Percentiles rank a stretch among this genome's conserved stretches.
Conservation (phyloP, 2,113 vertebrate genomes). For the Dermatemys mawii region DNA sequence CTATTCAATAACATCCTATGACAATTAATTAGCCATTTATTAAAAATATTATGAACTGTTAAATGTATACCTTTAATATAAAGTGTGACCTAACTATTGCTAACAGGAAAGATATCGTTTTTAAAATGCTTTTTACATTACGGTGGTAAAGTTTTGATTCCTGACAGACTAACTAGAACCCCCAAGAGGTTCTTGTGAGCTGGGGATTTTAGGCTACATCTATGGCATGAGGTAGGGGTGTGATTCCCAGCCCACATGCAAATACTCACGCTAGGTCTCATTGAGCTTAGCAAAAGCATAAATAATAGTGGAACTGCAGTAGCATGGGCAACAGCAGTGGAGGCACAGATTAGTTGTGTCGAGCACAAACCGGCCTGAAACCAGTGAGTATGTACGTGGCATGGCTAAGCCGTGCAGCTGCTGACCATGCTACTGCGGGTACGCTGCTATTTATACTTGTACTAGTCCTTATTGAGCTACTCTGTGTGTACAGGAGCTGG, state of each 20-base stretch:
- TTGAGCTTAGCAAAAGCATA: background rate
- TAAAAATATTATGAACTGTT: background rate
- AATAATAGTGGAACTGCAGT: background rate
- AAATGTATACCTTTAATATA: background rate
- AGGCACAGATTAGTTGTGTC: background rate
- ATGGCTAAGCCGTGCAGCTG: background rate
- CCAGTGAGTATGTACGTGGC: too few species aligned
- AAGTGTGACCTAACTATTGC: background rate
- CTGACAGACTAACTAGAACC: too few species aligned
- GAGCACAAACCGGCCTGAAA: background rate
- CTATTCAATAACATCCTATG: background rate
- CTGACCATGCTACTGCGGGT: background rate
- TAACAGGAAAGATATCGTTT: background rate
- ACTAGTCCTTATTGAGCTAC: background rate
- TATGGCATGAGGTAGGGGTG: background rate
- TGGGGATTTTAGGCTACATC: background rate
- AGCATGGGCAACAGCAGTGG: background rate
- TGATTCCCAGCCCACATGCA: background rate
- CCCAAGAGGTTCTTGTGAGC: too few species aligned
- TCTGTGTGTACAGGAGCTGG: background rate
- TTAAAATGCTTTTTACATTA: too few species aligned
- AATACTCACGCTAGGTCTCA: background rate
- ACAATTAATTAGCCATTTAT: background rate
- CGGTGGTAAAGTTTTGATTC: too few species aligned
- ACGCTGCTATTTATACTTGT: background rate